Conservation (phyloP, 2,888 invertebrate genomes). For the Sialis fuliginosa region DNA sequence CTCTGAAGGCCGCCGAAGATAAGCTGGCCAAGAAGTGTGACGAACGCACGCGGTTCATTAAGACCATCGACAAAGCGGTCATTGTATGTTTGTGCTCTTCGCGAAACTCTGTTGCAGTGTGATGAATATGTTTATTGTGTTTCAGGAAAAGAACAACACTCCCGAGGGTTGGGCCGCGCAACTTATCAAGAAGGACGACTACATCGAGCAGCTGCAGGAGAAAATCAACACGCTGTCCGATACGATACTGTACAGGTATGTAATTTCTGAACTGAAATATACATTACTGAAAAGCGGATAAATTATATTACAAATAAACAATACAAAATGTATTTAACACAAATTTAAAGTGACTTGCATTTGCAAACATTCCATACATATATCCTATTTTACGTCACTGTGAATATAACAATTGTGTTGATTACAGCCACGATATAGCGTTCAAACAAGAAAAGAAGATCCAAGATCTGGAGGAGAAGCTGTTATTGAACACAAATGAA, state of each 20-base stretch:
- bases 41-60: conserved; percentile 16
- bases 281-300: background rate
- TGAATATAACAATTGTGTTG: background rate
- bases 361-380: too few species aligned
- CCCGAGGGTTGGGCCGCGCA: background rate
- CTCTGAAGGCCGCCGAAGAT: conserved; percentile 18
- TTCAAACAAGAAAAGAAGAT: conserved; percentile 4
- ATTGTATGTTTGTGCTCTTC: background rate
- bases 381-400: background rate
- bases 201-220: background rate
- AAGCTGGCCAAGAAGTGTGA: conserved; percentile 16
- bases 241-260: background rate
- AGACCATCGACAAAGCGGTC: conserved; percentile 15
- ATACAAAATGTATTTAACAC: background rate
- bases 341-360: too few species aligned
- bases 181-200: conserved; percentile 2
- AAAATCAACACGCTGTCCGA: conserved; percentile 2
- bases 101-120: background rate
- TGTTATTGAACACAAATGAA: background rate
- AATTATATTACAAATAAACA: background rate
- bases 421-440: conserved; percentile 2
- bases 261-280: background rate
- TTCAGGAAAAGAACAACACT: background rate
- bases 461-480: background rate
- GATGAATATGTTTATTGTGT: background rate